Evolutionary conservation across 2,113 vertebrate genomes (phyloP).

Genomic region (Hydrochoerus hydrochaeris): DNA sequence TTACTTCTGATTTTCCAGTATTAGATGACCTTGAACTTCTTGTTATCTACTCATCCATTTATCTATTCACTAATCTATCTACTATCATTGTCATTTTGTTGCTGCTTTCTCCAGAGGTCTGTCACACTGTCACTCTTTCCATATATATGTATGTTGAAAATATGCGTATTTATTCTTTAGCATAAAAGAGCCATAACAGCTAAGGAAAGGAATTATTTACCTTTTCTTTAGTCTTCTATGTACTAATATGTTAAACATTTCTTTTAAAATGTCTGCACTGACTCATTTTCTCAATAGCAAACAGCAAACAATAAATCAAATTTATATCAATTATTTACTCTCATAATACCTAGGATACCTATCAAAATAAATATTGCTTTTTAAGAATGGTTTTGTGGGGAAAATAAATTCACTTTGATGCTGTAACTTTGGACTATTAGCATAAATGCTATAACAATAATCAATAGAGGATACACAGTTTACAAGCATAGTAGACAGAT

Average conservation of each 20-base stretch:
- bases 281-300: constrained; percentile 28
- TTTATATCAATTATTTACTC: constrained; percentile 20
- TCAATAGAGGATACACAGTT: constrained; percentile 66
- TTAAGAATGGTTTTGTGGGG: background rate
- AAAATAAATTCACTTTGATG: background rate
- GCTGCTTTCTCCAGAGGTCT: background rate
- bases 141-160: background rate
- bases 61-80: background rate
- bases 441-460: constrained; percentile 69
- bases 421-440: constrained; percentile 34
- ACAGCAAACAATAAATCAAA: background rate
- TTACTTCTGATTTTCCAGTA: background rate
- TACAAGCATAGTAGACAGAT: constrained; percentile 22
- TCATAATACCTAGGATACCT: constrained; percentile 17
- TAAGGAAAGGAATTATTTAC: constrained; percentile 24
- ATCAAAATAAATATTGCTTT: background rate
- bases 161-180: background rate
- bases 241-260: background rate
- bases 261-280: background rate
- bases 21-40: background rate
- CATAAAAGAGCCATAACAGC: background rate
- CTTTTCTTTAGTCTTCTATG: background rate
- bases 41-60: background rate
- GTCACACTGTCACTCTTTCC: background rate
- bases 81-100: background rate